A percentile compares a stretch with the other conserved stretches of the same genome.
Conservation (phyloP, 2,888 invertebrate species). For the Drosophila histrio region DNA sequence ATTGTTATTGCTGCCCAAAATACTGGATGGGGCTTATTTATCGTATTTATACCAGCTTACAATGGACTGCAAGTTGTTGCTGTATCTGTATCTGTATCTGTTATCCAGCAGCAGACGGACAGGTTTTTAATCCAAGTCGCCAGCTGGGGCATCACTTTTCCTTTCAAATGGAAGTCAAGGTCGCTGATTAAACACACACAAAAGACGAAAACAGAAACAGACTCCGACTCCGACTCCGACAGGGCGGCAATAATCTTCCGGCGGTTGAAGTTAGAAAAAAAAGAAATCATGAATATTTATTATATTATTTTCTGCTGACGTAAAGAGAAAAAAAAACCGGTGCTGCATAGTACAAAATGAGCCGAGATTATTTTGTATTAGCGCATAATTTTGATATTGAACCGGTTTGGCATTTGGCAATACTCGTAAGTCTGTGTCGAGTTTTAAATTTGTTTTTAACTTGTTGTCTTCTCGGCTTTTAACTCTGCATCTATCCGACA, state of each 20-base stretch:
- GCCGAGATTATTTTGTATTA: conserved; percentile 33
- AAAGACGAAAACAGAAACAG: conserved; percentile 35
- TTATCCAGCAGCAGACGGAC: conserved; percentile 39
- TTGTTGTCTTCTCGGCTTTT: background rate
- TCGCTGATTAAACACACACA: conserved; percentile 40
- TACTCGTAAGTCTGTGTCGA: conserved; percentile 12
- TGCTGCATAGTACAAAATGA: conserved; percentile 17
- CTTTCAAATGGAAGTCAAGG: conserved; percentile 76
- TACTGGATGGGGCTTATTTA: background rate
- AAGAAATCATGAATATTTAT: conserved; percentile 72
- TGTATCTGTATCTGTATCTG: background rate
- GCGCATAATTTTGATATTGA: conserved; percentile 53
- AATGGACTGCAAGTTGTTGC: background rate
- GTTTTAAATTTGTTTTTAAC: conserved; percentile 14
- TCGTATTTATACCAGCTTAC: background rate
- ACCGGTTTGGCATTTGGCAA: conserved; percentile 65
- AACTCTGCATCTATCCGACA: conserved; percentile 7
- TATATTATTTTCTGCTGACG: conserved; percentile 26
- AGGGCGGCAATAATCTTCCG: conserved; percentile 17
- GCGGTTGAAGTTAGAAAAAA: conserved; percentile 40
- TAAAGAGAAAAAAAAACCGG: conserved; percentile 62
- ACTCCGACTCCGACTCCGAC: background rate
- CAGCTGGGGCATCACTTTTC: conserved; percentile 65
- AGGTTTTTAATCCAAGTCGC: conserved; percentile 50
- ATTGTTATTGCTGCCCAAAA: background rate